Base-by-base conservation (phyloP, 37 sponge, comb jelly and placozoan genomes). In the Ephydatia muelleri region DNA sequence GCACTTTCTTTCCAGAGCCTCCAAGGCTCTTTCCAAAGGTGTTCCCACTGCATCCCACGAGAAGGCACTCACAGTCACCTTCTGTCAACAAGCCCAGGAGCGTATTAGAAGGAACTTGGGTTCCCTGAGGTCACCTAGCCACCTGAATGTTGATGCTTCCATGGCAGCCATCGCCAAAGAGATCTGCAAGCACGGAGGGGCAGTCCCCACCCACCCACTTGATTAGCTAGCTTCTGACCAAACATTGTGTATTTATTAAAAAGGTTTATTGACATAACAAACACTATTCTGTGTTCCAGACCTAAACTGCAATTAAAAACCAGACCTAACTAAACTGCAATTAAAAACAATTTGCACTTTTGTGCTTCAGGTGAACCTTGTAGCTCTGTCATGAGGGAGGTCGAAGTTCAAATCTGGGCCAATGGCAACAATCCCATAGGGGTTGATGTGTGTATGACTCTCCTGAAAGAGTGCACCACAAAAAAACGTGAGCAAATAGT, bases 391-490 rank as follows among this genome's bases (percentile, higher is more conserved):
- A 47, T 95, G 97, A 67, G 93, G 93, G 1, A 70, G 28, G 73
- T 48, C 82, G 86, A 89, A 95, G 88, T 95, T 91, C 5, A 97
- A 37, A 28, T 88, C 89, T 49, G 97, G 97, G 36, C 97, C 97
- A 80, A 91, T 91, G 66, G 96, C 91, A 31, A 95, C 96, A 49
- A 97, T 93, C 0, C 93, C 93, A 64, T 85, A 68, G 23, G 93
- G 96, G 69, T 97, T 97, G 68, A 92, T 84, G 0, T 89, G 29
- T 6, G 2, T 26, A 29, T 90, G 94, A 70, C 83, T 86, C 33
- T 68, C 89, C 92, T 94, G 40, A 38, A 86, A 25, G 49, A 9
- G 9, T 80, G 2, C 32, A 71, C 2, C n/a, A 33, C 29, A 33
- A 76, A 2, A 75, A 67, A 73, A 47, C 57, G 39, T 3, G 14